phyloP scores from a whole-genome alignment of 2,797 vertebrate species.

The Trematomus bernacchii region DNA sequence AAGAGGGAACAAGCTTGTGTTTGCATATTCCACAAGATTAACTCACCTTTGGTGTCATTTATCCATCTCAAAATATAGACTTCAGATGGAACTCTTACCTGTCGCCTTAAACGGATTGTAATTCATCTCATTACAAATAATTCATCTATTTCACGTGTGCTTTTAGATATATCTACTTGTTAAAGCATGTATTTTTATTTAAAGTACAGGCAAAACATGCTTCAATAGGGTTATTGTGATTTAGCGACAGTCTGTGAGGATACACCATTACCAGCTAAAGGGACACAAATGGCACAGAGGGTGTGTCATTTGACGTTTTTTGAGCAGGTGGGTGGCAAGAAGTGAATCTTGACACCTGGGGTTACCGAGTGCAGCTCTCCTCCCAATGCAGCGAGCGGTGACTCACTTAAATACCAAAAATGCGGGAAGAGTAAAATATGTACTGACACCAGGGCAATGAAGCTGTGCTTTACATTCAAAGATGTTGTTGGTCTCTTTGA shows the following conservation, averaged over 20 bases:
- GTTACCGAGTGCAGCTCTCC: not conserved
- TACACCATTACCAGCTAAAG: not conserved
- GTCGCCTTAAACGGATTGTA: not conserved
- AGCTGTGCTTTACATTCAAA: slow-evolving; percentile 32
- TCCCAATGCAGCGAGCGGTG: not conserved
- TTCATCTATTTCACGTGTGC: not conserved
- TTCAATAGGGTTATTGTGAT: not conserved
- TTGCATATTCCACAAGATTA: not conserved
- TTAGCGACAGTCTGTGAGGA: not conserved
- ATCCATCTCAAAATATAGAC: too few species aligned
- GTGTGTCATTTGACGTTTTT: not conserved
- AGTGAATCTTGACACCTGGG: not conserved
- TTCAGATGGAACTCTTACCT: not conserved
- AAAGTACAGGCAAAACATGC: not conserved
- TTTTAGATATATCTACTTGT: not conserved
- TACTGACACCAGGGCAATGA: not conserved
- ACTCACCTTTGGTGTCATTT: not conserved
- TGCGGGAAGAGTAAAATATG: slow-evolving; percentile 11
- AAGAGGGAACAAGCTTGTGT: not conserved
- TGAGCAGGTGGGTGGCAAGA: not conserved
- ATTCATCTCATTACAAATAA: not conserved
- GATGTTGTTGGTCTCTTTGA: slow-evolving; percentile 43
- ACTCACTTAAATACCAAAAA: slow-evolving; percentile 26
- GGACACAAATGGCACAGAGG: not conserved
- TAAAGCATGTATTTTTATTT: slow-evolving; percentile 2